These are phyloP conservation scores for Carpatolechia fugitivella DNA, from an alignment of 2,888 invertebrate genomes.

Conservation along the genomic window DNA sequence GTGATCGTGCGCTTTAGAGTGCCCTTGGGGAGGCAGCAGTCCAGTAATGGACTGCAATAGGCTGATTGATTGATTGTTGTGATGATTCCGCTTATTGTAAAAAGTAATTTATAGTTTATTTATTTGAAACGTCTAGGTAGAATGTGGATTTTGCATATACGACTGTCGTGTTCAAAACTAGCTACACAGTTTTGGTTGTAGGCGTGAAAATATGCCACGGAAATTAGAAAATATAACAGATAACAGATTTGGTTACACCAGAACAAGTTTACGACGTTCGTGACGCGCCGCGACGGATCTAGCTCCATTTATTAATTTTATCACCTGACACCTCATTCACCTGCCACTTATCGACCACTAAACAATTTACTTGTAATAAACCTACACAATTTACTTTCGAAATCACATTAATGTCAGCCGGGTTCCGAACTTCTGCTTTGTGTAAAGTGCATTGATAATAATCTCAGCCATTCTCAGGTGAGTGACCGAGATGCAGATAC, in stretches of 20 bases:
- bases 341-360: conserved; percentile 63
- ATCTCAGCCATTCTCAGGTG: conserved; percentile 66
- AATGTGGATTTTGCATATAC: too few species aligned
- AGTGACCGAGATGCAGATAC: conserved; percentile 38
- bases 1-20: too few species aligned
- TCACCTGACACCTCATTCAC: conserved; percentile 71
- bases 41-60: too few species aligned
- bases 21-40: too few species aligned
- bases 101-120: too few species aligned
- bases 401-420: conserved; percentile 74
- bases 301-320: conserved; percentile 69
- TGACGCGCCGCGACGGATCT: conserved; percentile 42
- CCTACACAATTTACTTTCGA: conserved; percentile 73
- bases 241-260: not conserved
- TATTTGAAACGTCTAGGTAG: too few species aligned
- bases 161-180: too few species aligned
- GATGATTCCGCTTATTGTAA: too few species aligned
- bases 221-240: not conserved
- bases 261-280: conserved; percentile 15
- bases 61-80: too few species aligned
- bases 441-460: conserved; percentile 80
- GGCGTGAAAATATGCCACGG: not conserved
- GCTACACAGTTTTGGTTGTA: too few species aligned
- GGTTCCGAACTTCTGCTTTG: conserved; percentile 73
- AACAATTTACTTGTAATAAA: too few species aligned